Evolutionary conservation across 2,113 vertebrate genomes (phyloP), one percentile per base, ranked within the genome.

Genomic region (Antigone vipio): DNA sequence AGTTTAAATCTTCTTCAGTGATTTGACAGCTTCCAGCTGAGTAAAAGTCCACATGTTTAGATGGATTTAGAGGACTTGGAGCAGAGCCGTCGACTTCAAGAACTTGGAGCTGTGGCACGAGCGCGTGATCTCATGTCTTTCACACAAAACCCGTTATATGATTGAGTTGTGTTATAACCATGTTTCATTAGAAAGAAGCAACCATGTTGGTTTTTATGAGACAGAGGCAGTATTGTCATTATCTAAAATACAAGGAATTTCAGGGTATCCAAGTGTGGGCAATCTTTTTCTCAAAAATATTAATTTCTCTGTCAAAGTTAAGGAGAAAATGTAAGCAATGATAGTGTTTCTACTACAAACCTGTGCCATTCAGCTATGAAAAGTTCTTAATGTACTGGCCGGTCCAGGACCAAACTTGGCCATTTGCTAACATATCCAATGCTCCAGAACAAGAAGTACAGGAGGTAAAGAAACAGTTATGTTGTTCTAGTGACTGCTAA

Each of bases 401-500:
- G 40, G 10, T 62, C 11, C 11, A 62, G 30, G 5, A 64, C 18
- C 2, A 49, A 62, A 34, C 38, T 19, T 84, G 30, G 4, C 40
- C 40, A 44, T 53, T 53, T 77, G 9, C 12, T 74, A 67, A 21
- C 8, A 20, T 24, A 47, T 30, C 10, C 26, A 12, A 32, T 34
- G 5, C 34, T 89, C 79, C 50, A 49, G 67, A 86, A 74, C 34
- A 76, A 74, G 55, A 94, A 89, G 77, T 92, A 52, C 50, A 49
- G 53, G 42, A 90, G 56, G 58, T 91, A 91, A 38, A 78, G 91
- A 95, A 96, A 80, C 6, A 77, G 67, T 87, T 94, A 50, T 27
- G 13, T 56, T 69, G 8, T 77, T 80, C 89, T 83, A 78, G 55
- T 53, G 97, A 95, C 72, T 96, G 93, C 81, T 96, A 90, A 95